Evolutionary conservation across 2,888 invertebrate species (phyloP).

Genomic region (Mantis religiosa): DNA sequence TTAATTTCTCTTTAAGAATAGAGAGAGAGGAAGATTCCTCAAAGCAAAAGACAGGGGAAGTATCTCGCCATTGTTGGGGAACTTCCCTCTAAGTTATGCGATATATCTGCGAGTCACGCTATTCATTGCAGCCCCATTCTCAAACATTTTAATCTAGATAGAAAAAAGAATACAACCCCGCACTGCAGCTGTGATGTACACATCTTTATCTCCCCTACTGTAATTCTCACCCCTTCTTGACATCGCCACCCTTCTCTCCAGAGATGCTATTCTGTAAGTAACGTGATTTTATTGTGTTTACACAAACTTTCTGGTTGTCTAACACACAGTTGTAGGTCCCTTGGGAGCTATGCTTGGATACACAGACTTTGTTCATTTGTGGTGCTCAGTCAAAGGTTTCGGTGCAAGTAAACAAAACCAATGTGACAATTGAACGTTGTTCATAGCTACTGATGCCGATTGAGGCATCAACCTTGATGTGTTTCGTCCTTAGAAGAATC

Average conservation of each 20-base stretch:
- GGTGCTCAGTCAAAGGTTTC: too few species aligned
- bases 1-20: neutral
- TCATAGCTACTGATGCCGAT: too few species aligned
- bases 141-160: neutral
- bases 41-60: neutral
- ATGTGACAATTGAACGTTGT: too few species aligned
- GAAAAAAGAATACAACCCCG: neutral
- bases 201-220: neutral
- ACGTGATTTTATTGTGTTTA: neutral
- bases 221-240: neutral
- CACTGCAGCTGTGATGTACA: neutral
- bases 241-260: neutral
- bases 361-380: too few species aligned
- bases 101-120: neutral
- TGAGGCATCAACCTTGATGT: too few species aligned
- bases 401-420: too few species aligned
- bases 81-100: neutral
- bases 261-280: neutral
- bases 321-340: neutral
- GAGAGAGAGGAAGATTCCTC: neutral
- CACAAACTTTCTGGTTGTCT: neutral
- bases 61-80: neutral
- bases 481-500: too few species aligned
- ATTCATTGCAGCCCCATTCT: neutral
- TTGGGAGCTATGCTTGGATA: neutral